phyloP scores from a whole-genome alignment of 2,113 vertebrate species.

The Oreochromis aureus region DNA sequence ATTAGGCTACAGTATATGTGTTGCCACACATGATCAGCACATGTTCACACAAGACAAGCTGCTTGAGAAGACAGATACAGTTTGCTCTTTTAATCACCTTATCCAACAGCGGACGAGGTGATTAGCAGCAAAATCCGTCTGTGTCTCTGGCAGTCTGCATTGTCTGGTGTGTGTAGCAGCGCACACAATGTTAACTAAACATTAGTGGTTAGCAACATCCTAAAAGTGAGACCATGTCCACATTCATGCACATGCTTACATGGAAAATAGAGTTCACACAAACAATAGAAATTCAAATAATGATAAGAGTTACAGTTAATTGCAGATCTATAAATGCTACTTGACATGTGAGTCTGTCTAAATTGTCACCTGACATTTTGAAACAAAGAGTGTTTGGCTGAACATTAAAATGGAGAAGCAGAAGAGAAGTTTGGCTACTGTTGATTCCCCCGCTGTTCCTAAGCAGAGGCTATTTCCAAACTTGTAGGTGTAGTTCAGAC shows the following conservation, averaged over 20 bases:
- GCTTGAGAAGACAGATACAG: background rate
- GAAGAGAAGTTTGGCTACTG: background rate
- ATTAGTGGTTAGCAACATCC: background rate
- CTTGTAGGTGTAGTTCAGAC: slow-evolving; percentile 29
- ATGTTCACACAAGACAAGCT: background rate
- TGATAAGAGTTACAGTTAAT: background rate
- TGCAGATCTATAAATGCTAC: background rate
- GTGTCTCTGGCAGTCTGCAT: background rate
- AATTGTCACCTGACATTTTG: background rate
- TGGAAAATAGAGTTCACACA: background rate
- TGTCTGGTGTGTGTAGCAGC: slow-evolving; percentile 12
- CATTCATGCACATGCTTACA: background rate
- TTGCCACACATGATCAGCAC: background rate
- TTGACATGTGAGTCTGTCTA: background rate
- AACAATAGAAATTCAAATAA: background rate
- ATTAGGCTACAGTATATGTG: background rate
- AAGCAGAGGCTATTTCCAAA: slow-evolving; percentile 16
- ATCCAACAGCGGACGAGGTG: slow-evolving; percentile 11
- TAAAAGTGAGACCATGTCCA: background rate
- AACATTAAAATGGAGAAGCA: background rate
- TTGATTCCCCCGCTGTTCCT: background rate
- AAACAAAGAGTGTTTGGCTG: background rate
- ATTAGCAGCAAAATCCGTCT: slow-evolving; percentile 36
- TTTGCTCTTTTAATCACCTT: slow-evolving; percentile 23
- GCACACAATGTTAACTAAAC: slow-evolving; percentile 12